Evolutionary conservation across 2,888 invertebrate genomes (phyloP), one percentile per base, ranked within the genome.

Genomic region (Eupithecia centaureata): DNA sequence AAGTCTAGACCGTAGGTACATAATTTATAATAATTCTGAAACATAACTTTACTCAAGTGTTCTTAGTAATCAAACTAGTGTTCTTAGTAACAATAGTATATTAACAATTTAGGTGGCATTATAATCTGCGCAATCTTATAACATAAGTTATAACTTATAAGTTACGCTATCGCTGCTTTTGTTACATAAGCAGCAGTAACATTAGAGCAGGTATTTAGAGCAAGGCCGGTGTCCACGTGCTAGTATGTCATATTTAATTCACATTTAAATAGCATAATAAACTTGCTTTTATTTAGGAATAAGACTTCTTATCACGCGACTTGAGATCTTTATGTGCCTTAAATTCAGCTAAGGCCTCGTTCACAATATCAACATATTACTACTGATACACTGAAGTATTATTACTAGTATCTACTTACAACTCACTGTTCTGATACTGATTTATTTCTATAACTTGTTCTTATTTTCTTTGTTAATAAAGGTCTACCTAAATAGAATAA

Each of bases 291-390:
- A 63, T 66, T 63, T 51, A 57, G 33, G 56, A 51, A 60, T 63
- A 32, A 61, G 28, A 66, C 62, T 57, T 38, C 63, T 67, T 65
- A 73, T 71, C 74, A 74, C 74, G 74, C 74, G 54, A 71, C 65
- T 47, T 35, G 32, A 63, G 52, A 73, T 68, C 68, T 74, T 73
- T 70, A 71, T 71, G 69, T 66, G 59, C 54, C 25, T 60, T 65
- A 59, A 32, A 63, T 65, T 69, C 59, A 63, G 30, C 10, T 18
- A 30, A 30, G 10, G 27, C 15, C 27, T 30, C 8, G 54, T 54
- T 56, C 13, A 27, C 15, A 22, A 47, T 22, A 12, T 22, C 18
- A 47, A 42, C 10, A n/a, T n/a, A n/a, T n/a, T n/a, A n/a, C n/a
- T n/a, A n/a, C n/a, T n/a, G n/a, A n/a, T n/a, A n/a, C n/a, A n/a